Evolutionary conservation across 2,797 vertebrate species (phyloP).

Genomic region (Rallus crepitans): DNA sequence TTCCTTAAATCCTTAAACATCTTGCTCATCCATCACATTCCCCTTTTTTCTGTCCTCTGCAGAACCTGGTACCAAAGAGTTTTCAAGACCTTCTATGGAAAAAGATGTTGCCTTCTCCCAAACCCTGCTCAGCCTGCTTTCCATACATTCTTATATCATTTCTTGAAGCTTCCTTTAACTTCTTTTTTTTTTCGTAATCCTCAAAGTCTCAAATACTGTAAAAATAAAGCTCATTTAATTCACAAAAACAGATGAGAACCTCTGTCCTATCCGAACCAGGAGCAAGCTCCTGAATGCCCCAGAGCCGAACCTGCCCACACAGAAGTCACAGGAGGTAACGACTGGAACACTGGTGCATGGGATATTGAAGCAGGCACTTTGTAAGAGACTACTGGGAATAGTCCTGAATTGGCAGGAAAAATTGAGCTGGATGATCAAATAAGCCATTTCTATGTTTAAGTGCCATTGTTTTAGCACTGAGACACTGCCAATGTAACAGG

Average conservation of each 20-base stretch:
- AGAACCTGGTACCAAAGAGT: neutral
- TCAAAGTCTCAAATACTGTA: neutral
- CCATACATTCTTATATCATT: neutral
- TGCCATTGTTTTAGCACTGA: slow-evolving; percentile 6
- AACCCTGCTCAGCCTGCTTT: neutral
- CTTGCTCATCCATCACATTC: neutral
- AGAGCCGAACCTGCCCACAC: neutral
- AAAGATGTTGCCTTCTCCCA: neutral
- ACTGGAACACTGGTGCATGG: neutral
- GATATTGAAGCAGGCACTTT: neutral
- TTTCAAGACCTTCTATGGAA: neutral
- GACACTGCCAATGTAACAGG: neutral
- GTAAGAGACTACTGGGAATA: neutral
- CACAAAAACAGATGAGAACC: neutral
- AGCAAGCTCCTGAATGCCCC: neutral
- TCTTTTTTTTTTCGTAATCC: neutral
- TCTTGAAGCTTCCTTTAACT: neutral
- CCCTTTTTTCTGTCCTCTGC: neutral
- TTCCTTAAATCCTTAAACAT: neutral
- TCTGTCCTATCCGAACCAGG: neutral
- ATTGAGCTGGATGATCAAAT: neutral
- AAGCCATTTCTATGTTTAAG: neutral
- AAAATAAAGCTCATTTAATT: neutral
- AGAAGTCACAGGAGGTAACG: neutral
- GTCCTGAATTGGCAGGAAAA: neutral